Evolutionary conservation across 1,140 invertebrate genomes (phyloP), one percentile per base, ranked within the genome.

Genomic region (Zeugodacus cucurbitae): DNA sequence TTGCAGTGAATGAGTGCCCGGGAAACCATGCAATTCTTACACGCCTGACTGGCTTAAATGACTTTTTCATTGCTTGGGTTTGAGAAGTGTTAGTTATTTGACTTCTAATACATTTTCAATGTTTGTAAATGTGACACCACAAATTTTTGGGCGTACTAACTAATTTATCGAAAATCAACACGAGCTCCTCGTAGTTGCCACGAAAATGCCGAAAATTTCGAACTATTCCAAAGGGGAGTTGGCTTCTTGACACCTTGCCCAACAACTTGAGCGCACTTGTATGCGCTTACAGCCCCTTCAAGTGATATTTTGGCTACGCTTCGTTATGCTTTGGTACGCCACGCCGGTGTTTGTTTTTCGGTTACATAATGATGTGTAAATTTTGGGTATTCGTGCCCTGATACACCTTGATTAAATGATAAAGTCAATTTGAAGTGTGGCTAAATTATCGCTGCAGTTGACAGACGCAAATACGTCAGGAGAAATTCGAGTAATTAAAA

Each of bases 41-140:
- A 48, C 44, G 41, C 74, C 41, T 48, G 41, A 82, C 41, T 82
- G 37, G 41, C 17, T 29, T 82, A 82, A 44, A 44, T 34, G 20
- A 22, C n/a, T 44, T 22, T 44, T 48, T 48, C 48, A 82, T 82
- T 44, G 17, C n/a, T 48, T 48, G 8, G 37, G 74, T 10, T 48
- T 82, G 74, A 82, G 74, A 82, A 82, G 74, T 82, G 74, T 82
- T 82, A 48, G 74, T 82, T 82, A 48, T 82, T 48, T 54, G n/a
- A 44, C 11, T 82, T 82, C 41, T 82, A 82, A 54, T 82, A 48
- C 74, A 82, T 37, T 82, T 82, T 26, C 20, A 29, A 82, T 82
- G 41, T 82, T 82, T 82, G 41, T 41, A 29, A 4, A 82, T 82
- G 41, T 48, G 74, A 82, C 74, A 20, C 74, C 74, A 82, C 74